A percentile compares a stretch with the other conserved stretches of the same genome.
Conservation (phyloP, 2,888 invertebrate genomes). For the Acronicta aceris region DNA sequence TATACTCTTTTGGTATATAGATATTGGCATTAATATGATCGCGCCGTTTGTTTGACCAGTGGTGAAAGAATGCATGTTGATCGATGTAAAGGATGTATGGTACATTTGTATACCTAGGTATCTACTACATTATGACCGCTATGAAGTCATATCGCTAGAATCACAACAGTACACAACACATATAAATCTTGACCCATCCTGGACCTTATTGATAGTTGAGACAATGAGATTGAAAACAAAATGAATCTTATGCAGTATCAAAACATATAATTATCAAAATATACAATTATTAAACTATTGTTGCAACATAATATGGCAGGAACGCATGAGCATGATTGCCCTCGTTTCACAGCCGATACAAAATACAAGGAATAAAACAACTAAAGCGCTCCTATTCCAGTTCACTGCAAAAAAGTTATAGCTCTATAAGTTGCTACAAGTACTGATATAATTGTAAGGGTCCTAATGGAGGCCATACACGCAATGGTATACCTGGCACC, state of each 20-base stretch:
- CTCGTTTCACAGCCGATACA: background rate
- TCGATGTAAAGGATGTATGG: constrained; percentile 52
- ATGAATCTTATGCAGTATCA: too few species aligned
- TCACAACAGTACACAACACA: constrained; percentile 47
- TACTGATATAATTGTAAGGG: too few species aligned
- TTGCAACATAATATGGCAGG: too few species aligned
- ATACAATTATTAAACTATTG: too few species aligned
- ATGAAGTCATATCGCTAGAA: constrained; percentile 43
- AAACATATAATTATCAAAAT: too few species aligned
- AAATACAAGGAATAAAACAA: too few species aligned
- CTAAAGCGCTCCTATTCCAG: too few species aligned
- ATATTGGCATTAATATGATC: constrained; percentile 44
- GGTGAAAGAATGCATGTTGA: constrained; percentile 55
- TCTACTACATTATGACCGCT: constrained; percentile 33
- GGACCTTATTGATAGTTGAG: constrained; percentile 4
- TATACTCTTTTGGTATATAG: background rate
- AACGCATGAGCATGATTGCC: too few species aligned
- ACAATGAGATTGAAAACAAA: constrained; percentile 23
- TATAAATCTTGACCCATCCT: constrained; percentile 12
- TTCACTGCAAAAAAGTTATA: too few species aligned
- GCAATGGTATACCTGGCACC: too few species aligned
- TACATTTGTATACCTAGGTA: constrained; percentile 35
- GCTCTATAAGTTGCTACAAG: too few species aligned
- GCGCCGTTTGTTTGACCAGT: constrained; percentile 43
- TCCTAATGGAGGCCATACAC: too few species aligned